Conservation (phyloP, 2,888 invertebrate species). For the Lasioglossum leucozonium region DNA sequence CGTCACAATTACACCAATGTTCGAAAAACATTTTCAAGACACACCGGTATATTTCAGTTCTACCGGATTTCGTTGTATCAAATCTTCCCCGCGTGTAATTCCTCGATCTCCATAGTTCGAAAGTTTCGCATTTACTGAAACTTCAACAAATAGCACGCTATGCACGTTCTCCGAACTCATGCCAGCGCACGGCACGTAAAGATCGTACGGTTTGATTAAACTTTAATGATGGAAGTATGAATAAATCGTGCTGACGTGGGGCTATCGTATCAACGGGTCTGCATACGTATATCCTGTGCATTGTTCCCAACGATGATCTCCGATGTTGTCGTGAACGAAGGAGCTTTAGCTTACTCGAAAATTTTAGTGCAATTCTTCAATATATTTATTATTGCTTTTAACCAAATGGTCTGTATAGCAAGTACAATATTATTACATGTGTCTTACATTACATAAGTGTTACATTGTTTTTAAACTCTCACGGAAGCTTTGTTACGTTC, state of each 20-base stretch:
- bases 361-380: background rate
- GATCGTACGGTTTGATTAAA: slow-evolving; percentile 53
- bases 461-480: too few relatives aligned
- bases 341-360: background rate
- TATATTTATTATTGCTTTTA: too few relatives aligned
- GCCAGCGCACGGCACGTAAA: slow-evolving; percentile 39
- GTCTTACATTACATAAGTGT: too few relatives aligned
- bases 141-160: slow-evolving; percentile 48
- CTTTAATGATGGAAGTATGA: slow-evolving; percentile 18
- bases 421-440: too few relatives aligned
- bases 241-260: slow-evolving; percentile 28
- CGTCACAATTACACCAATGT: background rate
- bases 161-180: slow-evolving; percentile 36
- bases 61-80: slow-evolving; percentile 19
- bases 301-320: background rate
- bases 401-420: too few relatives aligned
- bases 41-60: background rate
- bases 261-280: background rate
- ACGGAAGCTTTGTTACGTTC: too few relatives aligned
- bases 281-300: slow-evolving; percentile 4
- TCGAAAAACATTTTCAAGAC: background rate
- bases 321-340: background rate
- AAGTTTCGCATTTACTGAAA: slow-evolving; percentile 47
- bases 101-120: slow-evolving; percentile 24
- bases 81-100: slow-evolving; percentile 27